Conservation (phyloP, 2,113 vertebrate species). For the Triplophysa siluroides region DNA sequence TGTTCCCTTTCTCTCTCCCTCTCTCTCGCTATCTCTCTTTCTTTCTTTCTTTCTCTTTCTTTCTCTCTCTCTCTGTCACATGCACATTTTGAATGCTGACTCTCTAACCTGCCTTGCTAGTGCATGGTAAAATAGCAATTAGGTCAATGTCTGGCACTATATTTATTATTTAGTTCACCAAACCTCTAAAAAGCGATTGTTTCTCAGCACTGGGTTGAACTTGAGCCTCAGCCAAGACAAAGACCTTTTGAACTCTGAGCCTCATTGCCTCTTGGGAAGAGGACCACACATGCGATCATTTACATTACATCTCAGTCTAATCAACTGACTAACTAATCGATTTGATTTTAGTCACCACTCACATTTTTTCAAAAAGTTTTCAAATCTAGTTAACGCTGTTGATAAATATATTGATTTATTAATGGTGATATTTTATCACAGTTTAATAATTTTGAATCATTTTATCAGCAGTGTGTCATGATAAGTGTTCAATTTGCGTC, state of each 20-base stretch:
- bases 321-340: background rate
- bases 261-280: background rate
- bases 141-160: conserved; percentile 36
- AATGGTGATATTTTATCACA: background rate
- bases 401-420: background rate
- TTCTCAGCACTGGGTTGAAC: background rate
- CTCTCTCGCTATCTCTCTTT: background rate
- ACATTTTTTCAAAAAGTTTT: background rate
- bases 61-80: too few species aligned
- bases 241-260: background rate
- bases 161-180: conserved; percentile 23
- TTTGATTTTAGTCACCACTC: background rate
- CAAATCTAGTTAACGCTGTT: background rate
- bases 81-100: conserved; percentile 22
- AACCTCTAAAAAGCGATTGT: conserved; percentile 17
- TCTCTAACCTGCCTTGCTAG: conserved; percentile 28
- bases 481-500: background rate
- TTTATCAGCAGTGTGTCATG: background rate
- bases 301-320: too few species aligned
- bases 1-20: conserved; percentile 9
- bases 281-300: background rate
- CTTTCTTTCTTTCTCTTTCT: background rate
- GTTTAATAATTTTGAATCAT: conserved; percentile 5
- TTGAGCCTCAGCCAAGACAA: conserved; percentile 20
- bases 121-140: conserved; percentile 33